phyloP scores from a whole-genome alignment of 1,140 invertebrate genomes.

The Apis laboriosa region DNA sequence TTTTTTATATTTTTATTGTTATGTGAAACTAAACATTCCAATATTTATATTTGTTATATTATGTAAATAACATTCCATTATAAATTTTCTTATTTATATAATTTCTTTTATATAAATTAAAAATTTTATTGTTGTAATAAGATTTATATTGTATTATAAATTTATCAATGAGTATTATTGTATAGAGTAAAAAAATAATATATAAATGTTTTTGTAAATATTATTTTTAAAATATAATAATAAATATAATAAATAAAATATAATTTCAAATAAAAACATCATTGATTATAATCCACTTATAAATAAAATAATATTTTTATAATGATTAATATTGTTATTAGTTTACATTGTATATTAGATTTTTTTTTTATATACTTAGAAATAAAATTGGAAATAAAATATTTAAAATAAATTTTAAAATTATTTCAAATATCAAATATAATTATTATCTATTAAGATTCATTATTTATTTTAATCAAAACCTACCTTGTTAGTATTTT shows the following conservation, averaged over 20 bases:
- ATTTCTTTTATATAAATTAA: conserved; percentile 11
- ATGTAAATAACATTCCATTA: conserved; percentile 19
- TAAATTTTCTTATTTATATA: neutral
- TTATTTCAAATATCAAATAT: neutral
- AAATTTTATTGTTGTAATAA: neutral
- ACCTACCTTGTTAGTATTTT: neutral
- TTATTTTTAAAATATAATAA: conserved; percentile 21
- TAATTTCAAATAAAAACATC: neutral
- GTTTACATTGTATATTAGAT: neutral
- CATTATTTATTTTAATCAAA: conserved; percentile 5
- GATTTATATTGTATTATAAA: conserved; percentile 11
- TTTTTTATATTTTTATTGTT: conserved; percentile 9
- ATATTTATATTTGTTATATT: neutral
- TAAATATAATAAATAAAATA: conserved; percentile 11
- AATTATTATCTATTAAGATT: neutral
- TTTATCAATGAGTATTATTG: conserved; percentile 14
- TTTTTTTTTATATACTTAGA: neutral
- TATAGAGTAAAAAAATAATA: neutral
- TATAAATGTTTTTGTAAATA: neutral
- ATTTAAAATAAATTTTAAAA: conserved; percentile 8
- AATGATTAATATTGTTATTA: neutral
- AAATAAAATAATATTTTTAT: neutral
- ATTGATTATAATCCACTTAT: neutral
- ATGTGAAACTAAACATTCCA: conserved; percentile 17
- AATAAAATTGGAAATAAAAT: neutral